Evolutionary conservation across 2,113 vertebrate genomes (phyloP), one percentile per base, ranked within the genome.

Genomic region (Burhinus oedicnemus): DNA sequence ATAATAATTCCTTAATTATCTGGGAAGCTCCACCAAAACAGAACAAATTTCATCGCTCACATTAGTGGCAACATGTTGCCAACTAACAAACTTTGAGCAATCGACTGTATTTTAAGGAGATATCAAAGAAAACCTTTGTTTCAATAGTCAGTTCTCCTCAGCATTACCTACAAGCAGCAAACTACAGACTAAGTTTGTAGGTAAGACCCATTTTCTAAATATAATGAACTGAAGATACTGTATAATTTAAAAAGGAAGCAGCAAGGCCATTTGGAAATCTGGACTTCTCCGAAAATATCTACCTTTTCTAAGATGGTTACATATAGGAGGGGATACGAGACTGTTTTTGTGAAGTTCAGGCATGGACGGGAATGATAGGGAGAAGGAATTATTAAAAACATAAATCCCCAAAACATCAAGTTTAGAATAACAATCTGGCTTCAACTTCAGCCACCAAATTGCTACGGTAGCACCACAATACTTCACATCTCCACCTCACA

Each of bases 201-300:
- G 10, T 4, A 68, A 68, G 22, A 42, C 19, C 17, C 12, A 21
- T 54, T 74, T 74, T 44, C n/a, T 74, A 86, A 64, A 36, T 40
- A 38, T 8, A 45, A 45, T 0, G 0, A 85, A 51, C 8, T 36
- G 16, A 79, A 64, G 13, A 29, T 32, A 42, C 5, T 13, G 38
- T 5, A 27, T 6, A 52, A 47, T 2, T 23, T 20, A 64, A 79
- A 58, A 83, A 65, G 44, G 5, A 77, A 89, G 60, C 1, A 3
- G 25, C 30, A 87, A 70, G 11, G 5, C 34, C 5, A 9, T 44
- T 44, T 36, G 15, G 29, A 94, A 75, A 70, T 34, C 25, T 8
- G 7, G 32, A 18, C 40, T 79, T 78, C 21, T 64, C 61, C 44
- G 25, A 79, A 83, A 64, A 64, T 30, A 30, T 15, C 21, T 57